Evolutionary conservation across 2,797 vertebrate species (phyloP), one percentile per base, ranked within the genome.

Genomic region (Oreonectes daqikongensis): DNA sequence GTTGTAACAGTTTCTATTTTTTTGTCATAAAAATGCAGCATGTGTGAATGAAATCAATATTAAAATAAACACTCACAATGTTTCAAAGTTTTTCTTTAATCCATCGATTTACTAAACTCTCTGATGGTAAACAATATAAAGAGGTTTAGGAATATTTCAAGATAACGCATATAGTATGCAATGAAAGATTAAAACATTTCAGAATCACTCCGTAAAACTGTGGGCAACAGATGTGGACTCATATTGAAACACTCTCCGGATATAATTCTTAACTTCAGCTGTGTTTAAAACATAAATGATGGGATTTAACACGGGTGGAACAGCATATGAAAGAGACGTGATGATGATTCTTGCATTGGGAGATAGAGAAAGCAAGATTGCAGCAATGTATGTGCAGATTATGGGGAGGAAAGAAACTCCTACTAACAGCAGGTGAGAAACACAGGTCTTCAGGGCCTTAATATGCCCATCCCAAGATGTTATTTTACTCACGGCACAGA

Each of bases 241-340:
- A 7, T 48, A 61, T 72, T 60, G 32, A 35, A 60, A 20, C 20
- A 63, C 5, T 17, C 18, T 72, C 4, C 12, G 42, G 1, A 72
- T 30, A 10, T 35, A 46, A 0, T 15, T 26, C n/a, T 64, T 78
- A 15, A 78, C 69, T 28, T 81, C 71, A 14, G 69, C 50, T 20
- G 80, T 75, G 26, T 70, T 81, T 48, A 81, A 67, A 32, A 75
- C 72, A 76, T 86, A 82, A 78, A 86, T 81, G 0, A 86, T 75
- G 6, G 83, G 84, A 72, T 86, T 86, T 24, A 86, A 10, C 81
- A 86, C 76, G 1, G 75, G 63, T 22, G 83, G 75, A 71, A 84
- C 59, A 40, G 66, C 64, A 14, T 24, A 14, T 44, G 83, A 61
- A 17, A 86, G 60, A 30, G 83, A 83, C 8, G 75, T 80, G 59